Base-by-base conservation (phyloP, 1,140 invertebrate genomes). In the Daktulosphaira vitifoliae region DNA sequence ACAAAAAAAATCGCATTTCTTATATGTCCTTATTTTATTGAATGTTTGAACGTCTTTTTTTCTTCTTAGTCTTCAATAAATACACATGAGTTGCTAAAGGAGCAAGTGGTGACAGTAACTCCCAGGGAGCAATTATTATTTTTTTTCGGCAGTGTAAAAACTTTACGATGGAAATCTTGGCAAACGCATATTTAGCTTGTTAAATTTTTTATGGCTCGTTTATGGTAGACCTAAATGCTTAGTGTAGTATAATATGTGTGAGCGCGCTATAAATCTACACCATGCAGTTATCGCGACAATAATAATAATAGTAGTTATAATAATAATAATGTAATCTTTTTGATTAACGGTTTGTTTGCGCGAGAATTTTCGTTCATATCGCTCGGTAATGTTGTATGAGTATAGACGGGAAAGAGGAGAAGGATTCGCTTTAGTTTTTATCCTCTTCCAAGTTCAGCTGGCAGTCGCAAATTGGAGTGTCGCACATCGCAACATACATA, bases 261-360 rank as follows among this genome's bases (percentile, higher is more conserved):
- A 1, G n/a, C 18, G 1, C 33, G 1, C 20, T 54, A 13, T 42
- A 54, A 54, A 54, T 54, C 38, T 20, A 6, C 39, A 44, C 54
- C 20, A 3, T 22, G 3, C 38, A 26, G 54, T 59, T 46, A 46
- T 59, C 54, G 37, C 38, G 25, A 18, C 13, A 25, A 26, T 11
- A 48, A 59, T 46, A 46, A 46, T 29, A 42, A 54, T 18, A 39
- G 38, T 42, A 46, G 44, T 59, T 25, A 29, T 29, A 42, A 54
- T 18, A 22, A 54, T 42, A 46, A 59, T 59, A 44, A 46, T 29
- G 42, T 48, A 62, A 48, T 62, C 42, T 62, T 62, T 62, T 62
- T 62, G 56, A 62, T 62, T 62, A 62, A 62, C 56, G 56, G 56
- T 62, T 62, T 62, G 56, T 62, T 62, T 62, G 56, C 25, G 42